These are phyloP conservation scores for Odocoileus hemionus DNA, from an alignment of 2,113 vertebrate genomes.

Conservation along the genomic window DNA sequence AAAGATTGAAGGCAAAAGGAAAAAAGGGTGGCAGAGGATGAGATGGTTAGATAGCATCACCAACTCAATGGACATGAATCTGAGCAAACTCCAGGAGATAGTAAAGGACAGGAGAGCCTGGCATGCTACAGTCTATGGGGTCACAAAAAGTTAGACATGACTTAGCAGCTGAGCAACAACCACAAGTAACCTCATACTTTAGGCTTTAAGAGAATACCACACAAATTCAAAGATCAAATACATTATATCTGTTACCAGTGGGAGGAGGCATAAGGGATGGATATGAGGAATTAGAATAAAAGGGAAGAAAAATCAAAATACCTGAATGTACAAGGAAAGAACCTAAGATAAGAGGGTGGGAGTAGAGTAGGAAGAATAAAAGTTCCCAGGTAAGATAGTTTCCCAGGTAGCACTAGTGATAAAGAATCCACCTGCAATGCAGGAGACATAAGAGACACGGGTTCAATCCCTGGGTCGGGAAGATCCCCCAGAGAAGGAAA, in stretches of 20 bases:
- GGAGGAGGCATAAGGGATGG: background rate
- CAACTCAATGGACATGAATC: background rate
- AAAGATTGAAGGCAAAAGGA: background rate
- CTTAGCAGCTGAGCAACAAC: background rate
- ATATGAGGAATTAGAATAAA: conserved; percentile 1
- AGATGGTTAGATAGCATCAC: background rate
- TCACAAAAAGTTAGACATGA: background rate
- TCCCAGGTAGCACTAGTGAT: background rate
- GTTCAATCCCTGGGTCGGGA: background rate
- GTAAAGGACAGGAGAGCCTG: background rate
- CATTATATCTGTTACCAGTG: background rate
- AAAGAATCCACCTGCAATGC: background rate
- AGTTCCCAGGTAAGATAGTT: background rate
- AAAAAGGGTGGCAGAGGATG: background rate
- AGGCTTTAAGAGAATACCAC: background rate
- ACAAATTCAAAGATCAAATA: background rate
- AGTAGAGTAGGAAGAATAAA: background rate
- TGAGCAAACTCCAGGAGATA: background rate
- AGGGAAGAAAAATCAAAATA: background rate
- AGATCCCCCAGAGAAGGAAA: background rate
- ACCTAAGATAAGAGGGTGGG: background rate
- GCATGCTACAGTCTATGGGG: background rate
- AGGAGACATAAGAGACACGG: background rate
- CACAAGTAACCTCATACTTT: background rate
- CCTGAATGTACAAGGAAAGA: background rate